Base-by-base conservation (phyloP, 2,113 vertebrate species). In the Chloebia gouldiae region DNA sequence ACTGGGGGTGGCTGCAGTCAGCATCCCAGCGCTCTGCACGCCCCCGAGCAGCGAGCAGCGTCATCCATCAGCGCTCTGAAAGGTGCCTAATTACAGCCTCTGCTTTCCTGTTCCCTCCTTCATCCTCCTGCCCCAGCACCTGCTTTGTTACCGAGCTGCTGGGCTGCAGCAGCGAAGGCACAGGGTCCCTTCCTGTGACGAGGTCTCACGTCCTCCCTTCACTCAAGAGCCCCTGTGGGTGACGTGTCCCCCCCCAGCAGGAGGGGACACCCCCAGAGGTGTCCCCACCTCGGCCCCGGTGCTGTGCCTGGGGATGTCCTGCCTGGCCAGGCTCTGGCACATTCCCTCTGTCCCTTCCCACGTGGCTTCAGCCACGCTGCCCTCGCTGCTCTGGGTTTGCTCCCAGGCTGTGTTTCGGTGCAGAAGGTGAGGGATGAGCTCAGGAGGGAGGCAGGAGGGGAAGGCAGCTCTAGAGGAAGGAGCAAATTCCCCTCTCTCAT, bases 11-110 rank as follows among this genome's bases (percentile, higher is more conserved):
- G 44, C 49, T 33, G 49, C 20, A 0, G 1, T 61, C 73, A 56
- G 22, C 86, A 87, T 22, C 49, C 4, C 3, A 44, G 87, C 5
- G 0, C 81, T 54, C 28, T 2, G 1, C 91, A 45, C 63, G 4
- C 91, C 87, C 86, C 87, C 39, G 12, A n/a, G n/a, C n/a, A n/a
- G n/a, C n/a, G 39, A 37, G 90, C 87, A 80, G 66, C 21, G 1
- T 27, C 94, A 89, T 93, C 95, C 23, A 51, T 95, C 93, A 93
- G 87, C n/a, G 28, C 72, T 51, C 81, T 70, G 93, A 57, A 69
- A 69, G 91, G 89, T 59, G 87, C 84, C 79, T 95, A n/a, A 90
- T 90, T 80, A 83, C 93, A 93, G 95, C 68, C 7, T 91, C 39
- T 95, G 96, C 91, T 65, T 87, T 22, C 57, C 84, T 53, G 35